Percentiles rank a stretch among this genome's conserved stretches.
These are phyloP conservation scores for Chelidonichthys spinosus DNA, from an alignment of 2,797 vertebrate genomes.

Conservation along the genomic window DNA sequence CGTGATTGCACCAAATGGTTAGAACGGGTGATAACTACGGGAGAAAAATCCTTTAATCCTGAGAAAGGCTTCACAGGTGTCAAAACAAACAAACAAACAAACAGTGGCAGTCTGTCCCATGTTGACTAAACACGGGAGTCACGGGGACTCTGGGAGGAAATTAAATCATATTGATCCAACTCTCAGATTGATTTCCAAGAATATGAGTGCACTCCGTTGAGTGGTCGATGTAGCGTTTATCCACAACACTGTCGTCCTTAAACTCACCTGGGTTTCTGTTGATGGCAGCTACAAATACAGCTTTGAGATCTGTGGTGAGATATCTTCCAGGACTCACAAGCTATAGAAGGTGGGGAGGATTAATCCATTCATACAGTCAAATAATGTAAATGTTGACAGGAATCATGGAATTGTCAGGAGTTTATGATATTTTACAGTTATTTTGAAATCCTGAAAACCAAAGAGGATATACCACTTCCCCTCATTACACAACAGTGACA, in stretches of 20 bases:
- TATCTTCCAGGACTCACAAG: neutral
- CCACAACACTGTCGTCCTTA: conserved; percentile 1
- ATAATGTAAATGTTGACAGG: neutral
- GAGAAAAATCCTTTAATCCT: conserved; percentile 11
- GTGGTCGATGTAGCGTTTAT: conserved; percentile 14
- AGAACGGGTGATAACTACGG: neutral
- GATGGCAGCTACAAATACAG: conserved; percentile 8
- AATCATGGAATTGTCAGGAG: neutral
- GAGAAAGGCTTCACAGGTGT: conserved; percentile 31
- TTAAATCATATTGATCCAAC: conserved; percentile 50
- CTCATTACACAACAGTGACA: conserved; percentile 70
- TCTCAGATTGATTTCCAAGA: conserved; percentile 49
- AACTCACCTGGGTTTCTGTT: neutral
- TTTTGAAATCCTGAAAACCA: conserved; percentile 11
- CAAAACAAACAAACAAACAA: neutral
- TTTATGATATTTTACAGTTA: conserved; percentile 1
- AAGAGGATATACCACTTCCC: neutral
- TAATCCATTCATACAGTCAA: neutral
- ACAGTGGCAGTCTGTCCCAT: neutral
- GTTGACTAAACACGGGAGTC: conserved; percentile 24
- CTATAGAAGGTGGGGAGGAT: neutral
- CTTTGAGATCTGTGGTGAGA: neutral
- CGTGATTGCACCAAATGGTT: conserved; percentile 12
- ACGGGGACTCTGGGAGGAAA: conserved; percentile 21
- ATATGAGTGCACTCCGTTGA: neutral